Conservation (phyloP, 2,888 invertebrate genomes). For the Agriopis marginaria region DNA sequence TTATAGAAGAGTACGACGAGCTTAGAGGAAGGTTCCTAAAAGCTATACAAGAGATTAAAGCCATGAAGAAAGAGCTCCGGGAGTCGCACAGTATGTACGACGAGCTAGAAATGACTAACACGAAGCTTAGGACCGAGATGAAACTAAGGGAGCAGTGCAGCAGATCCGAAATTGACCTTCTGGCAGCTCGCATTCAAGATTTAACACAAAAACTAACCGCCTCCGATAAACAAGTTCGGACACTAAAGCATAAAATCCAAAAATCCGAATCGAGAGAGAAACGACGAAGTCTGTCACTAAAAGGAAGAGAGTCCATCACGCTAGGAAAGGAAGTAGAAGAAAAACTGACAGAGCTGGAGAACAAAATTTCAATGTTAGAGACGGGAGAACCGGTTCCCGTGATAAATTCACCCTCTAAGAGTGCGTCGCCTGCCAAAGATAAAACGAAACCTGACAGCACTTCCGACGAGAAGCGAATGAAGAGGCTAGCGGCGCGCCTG, state of each 20-base stretch:
- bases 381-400: slow-evolving; percentile 75
- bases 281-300: slow-evolving; percentile 92
- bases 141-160: slow-evolving; percentile 88
- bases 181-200: slow-evolving; percentile 94
- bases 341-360: slow-evolving; percentile 93
- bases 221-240: slow-evolving; percentile 93
- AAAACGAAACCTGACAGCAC: slow-evolving; percentile 79
- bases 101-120: slow-evolving; percentile 92
- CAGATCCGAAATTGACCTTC: slow-evolving; percentile 90
- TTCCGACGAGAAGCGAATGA: slow-evolving; percentile 81
- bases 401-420: slow-evolving; percentile 82
- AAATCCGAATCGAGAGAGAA: slow-evolving; percentile 92
- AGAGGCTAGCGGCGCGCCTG: slow-evolving; percentile 85
- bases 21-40: slow-evolving; percentile 92
- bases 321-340: slow-evolving; percentile 94
- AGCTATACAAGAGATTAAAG: slow-evolving; percentile 93
- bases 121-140: slow-evolving; percentile 91
- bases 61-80: slow-evolving; percentile 92
- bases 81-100: slow-evolving; percentile 93
- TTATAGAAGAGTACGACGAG: slow-evolving; percentile 93
- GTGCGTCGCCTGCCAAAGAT: slow-evolving; percentile 84
- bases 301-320: slow-evolving; percentile 93
- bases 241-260: slow-evolving; percentile 92
- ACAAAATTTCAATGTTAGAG: slow-evolving; percentile 90
- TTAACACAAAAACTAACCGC: slow-evolving; percentile 92